Evolutionary conservation across 2,113 vertebrate species (phyloP), one percentile per base, ranked within the genome.

Genomic region (Pholis gunnellus): DNA sequence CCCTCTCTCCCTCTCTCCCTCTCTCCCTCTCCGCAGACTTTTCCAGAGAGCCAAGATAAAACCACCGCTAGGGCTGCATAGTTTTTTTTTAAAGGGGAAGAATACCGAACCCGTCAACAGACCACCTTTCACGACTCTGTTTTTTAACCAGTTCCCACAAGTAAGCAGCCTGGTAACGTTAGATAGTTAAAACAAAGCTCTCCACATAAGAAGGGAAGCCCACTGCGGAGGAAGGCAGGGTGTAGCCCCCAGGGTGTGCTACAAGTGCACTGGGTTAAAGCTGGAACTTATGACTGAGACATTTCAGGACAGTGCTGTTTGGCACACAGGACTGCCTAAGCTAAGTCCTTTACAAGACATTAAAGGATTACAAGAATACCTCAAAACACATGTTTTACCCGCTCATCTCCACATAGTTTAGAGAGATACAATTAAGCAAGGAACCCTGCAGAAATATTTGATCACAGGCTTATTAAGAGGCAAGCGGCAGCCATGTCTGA

Each of bases 71-170:
- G 94, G 91, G 93, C 92, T 86, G 78, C 89, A 85, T 82, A 74
- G 50, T 87, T 87, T 95, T 96, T 64, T 74, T 87, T 95, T 95
- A 95, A 95, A 95, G 95, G 94, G 94, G 89, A 93, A 82, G 88
- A 88, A 85, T 61, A 67, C 79, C 87, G 75, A 91, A 87, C 70
- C 84, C 48, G 38, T 18, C n/a, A 29, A 29, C 25, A 66, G 31
- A 50, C 72, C 50, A 50, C 40, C 67, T 61, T 34, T 44, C 36
- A 13, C 40, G 11, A 31, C 25, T 83, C 56, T 31, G 8, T 9
- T 17, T 17, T 46, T 22, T 22, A 22, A 64, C 36, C 27, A 29
- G 20, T 59, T 77, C 20, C 29, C 44, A 59, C 48, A 14, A 60
- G 70, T 17, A 31, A 31, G 20, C 44, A 54, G 79, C 9, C 59